These are phyloP conservation scores for Percina caprodes DNA, from an alignment of 2,113 vertebrate genomes.

Conservation along the genomic window DNA sequence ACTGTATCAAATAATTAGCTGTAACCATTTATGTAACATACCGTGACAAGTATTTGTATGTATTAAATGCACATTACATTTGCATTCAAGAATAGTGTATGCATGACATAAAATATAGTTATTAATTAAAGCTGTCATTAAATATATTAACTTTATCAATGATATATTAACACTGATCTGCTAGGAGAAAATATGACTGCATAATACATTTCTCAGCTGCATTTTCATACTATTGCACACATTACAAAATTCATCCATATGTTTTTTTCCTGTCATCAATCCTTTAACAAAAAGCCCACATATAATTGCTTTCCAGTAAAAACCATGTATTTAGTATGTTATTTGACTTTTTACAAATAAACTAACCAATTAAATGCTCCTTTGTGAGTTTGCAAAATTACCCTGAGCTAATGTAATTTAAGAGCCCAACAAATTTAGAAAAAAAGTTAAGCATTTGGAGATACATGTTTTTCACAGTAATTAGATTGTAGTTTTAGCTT, in stretches of 20 bases:
- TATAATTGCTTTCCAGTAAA: conserved; percentile 2
- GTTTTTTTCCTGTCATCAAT: conserved; percentile 6
- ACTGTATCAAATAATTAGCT: background rate
- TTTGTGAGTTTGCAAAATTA: background rate
- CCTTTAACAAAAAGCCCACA: background rate
- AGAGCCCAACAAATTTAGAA: background rate
- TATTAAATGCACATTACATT: conserved; percentile 12
- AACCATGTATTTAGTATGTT: background rate
- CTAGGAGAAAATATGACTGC: background rate
- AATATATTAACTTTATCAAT: background rate
- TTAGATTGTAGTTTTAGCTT: background rate
- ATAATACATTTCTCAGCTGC: conserved; percentile 6
- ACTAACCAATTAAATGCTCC: background rate
- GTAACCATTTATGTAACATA: background rate
- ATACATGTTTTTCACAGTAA: background rate
- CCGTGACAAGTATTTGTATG: background rate
- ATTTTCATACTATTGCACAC: conserved; percentile 34
- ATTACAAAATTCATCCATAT: conserved; percentile 32
- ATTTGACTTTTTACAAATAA: background rate
- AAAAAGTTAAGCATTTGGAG: background rate
- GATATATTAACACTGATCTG: conserved; percentile 12
- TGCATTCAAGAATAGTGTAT: background rate
- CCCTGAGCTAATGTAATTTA: background rate
- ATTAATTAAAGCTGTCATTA: background rate
- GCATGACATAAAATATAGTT: background rate